Base-by-base conservation (phyloP, 2,888 invertebrate genomes). In the Heliconius aoede region DNA sequence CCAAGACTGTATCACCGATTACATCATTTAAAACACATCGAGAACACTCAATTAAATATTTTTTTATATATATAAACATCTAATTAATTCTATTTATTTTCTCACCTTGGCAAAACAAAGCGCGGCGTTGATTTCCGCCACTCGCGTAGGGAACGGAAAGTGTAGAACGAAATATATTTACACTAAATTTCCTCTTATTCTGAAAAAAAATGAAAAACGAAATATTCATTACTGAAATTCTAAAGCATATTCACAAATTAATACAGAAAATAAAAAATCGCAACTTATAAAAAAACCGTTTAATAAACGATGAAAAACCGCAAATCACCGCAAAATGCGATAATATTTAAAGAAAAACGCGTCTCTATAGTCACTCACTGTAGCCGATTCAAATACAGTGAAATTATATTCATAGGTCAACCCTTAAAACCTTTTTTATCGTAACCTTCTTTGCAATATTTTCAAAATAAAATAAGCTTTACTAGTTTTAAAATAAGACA, bases 371-470 rank as follows among this genome's bases (percentile, higher is more conserved):
- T 77, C 79, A 77, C 74, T 80, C 78, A 80, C 81, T 81, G 74
- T 80, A 58, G 58, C 24, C 58, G 58, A 58, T 79, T 85, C 83
- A 82, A 83, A 85, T 83, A 85, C 82, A 81, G 84, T 82, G 79
- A 82, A 84, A 87, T 86, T 82, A 86, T 87, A 88, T 88, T 88
- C 88, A 88, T 88, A 79, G 65, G 69, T 62, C 75, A 76, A 76
- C 77, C 78, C 79, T 81, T 81, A 75, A 80, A 80, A 78, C 77
- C 80, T 78, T 80, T 78, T 75, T 79, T 73, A 62, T 73, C 77
- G 60, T 65, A 73, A 62, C 46, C 78, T 80, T 36, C 36, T 77
- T 79, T 60, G 7, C 30, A n/a, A 32, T 71, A 77, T 11, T 1
- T 1, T 15, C n/a, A 71, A 61, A 28, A 2, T 11, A 83, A 76